Base-by-base conservation (phyloP, 2,888 invertebrate species). In the Pachliopta kotzebuea region DNA sequence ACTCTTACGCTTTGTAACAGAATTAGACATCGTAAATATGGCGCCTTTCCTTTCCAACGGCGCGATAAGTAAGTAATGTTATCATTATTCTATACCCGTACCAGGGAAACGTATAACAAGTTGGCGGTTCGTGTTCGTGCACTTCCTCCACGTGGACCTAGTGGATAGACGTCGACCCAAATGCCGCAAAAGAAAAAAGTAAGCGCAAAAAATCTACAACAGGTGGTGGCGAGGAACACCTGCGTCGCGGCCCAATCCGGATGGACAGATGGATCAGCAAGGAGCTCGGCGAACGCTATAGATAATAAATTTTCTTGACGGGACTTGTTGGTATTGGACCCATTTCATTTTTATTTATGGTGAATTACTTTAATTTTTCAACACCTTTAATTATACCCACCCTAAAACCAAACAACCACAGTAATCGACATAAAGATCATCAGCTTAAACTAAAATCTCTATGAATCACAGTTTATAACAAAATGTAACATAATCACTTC, bases 281-380 rank as follows among this genome's bases (percentile, higher is more conserved):
- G 45, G 50, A 45, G 58, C 20, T 24, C 42, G 42, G 23, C 37
- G 17, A 42, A 18, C 62, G 53, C 37, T 24, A 26, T 42, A 53
- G 26, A 58, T 63, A 63, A 53, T n/a, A 45, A 57, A 57, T 63
- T 63, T 37, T 42, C 57, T 53, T 24, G 42, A 24, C 57, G 42
- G n/a, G 57, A 63, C 57, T 63, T 42, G 57, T 57, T 63, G 62
- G 53, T 52, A 63, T 57, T 53, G 57, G 37, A 53, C 62, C 62
- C 37, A 62, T 53, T 62, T 57, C 42, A 57, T 57, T 53, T 53
- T 57, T 57, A 57, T 63, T 63, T 42, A 57, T 53, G 57, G 24
- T 21, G 52, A 20, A 3, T 26, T 26, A 26, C 4, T 26, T 26
- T 6, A 26, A 26, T 26, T 6, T 26, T 26, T 26, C 26, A 26